Evolutionary conservation across 2,113 vertebrate species (phyloP), one percentile per base, ranked within the genome.

Genomic region (Tragulus kanchil): DNA sequence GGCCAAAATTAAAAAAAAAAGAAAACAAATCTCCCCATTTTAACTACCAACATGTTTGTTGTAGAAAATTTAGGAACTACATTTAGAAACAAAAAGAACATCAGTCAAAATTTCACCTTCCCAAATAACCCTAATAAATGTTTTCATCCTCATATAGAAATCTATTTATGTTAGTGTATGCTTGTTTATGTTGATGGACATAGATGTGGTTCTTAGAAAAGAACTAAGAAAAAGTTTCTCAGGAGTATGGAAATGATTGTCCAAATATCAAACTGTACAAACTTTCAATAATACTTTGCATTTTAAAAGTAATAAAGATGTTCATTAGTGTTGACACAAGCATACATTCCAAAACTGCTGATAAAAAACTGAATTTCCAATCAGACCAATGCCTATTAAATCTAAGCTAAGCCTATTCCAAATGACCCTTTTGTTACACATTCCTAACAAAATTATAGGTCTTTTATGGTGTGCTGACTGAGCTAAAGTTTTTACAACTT

Each of bases 361-460:
- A 48, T 56, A 71, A 92, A 93, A 79, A 64, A 6, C 11, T 59
- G 26, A 93, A 69, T 89, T 96, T 93, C 75, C 21, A 75, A 26
- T 45, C 54, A 84, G 8, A 52, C 8, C 12, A 59, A 42, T 36
- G 15, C 2, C 58, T 79, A 82, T 88, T 84, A 69, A 65, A 25
- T 54, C 25, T 90, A 90, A 93, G 21, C 26, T 94, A n/a, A 92
- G 52, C 5, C 6, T 91, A 50, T 93, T 84, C 67, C n/a, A n/a
- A 85, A 45, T 67, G 58, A 73, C 82, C 95, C 89, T 93, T 90
- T 87, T 97, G 78, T 97, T 86, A 45, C 31, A 89, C 45, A 84
- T 93, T 83, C 50, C 48, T 89, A 88, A 82, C 28, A 85, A 93
- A 97, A 94, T 93, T 96, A 93, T 62, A 90, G 95, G 84, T 79